Evolutionary conservation across 2,797 vertebrate genomes (phyloP), one percentile per base, ranked within the genome.

Genomic region (Acipenser transmontanus): DNA sequence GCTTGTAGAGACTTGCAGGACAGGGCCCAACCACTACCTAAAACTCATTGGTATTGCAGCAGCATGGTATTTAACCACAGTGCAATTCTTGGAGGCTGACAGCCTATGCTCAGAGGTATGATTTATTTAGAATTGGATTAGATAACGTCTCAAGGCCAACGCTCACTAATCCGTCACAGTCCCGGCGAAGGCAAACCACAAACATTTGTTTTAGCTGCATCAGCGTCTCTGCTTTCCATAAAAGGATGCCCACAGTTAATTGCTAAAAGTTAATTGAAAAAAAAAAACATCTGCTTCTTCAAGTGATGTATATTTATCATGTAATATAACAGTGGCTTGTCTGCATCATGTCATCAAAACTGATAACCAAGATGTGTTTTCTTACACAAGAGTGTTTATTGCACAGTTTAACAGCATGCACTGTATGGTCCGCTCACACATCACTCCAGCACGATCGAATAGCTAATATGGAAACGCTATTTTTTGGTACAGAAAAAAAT

Each of bases 111-210:
- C 76, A 82, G 82, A 84, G 81, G 83, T 84, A 84, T 87, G 84
- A 87, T 86, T 88, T 87, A 87, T 88, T 89, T 87, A 81, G 80
- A 75, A 83, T 2, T 77, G 76, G 81, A 85, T 85, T 85, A 85
- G 77, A 80, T 69, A 2, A 61, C 78, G 73, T 75, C 81, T 84
- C 80, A 77, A 86, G 83, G 85, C 85, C 82, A 85, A 77, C 73
- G 59, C 69, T 81, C 76, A 69, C 78, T 84, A 85, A 89, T 90
- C 81, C 0, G 73, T 90, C 88, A 85, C 79, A 69, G 12, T 84
- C 81, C 78, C 78, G 47, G 0, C 74, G 49, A 68, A 0, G 74
- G 79, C 74, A 75, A 63, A 82, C 74, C 75, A 82, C 77, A 86
- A 88, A 89, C 81, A 83, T 84, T 86, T 81, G 77, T 81, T 88